These are phyloP conservation scores for Clarias platycephalus DNA, from an alignment of 2,797 vertebrate species.

Conservation along the genomic window DNA sequence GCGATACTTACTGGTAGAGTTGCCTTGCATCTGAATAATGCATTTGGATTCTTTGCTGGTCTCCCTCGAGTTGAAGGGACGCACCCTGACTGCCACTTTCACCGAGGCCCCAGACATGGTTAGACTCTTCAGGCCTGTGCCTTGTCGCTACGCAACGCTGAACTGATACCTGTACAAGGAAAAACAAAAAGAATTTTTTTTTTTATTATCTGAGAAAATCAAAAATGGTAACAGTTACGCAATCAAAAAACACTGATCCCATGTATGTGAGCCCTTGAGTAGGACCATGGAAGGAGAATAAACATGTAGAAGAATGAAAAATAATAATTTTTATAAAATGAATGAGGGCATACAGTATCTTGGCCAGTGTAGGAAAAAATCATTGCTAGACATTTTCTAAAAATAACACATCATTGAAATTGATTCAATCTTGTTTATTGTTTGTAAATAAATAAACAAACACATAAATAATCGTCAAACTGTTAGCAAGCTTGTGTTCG, in stretches of 20 bases:
- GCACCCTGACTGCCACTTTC: constrained; percentile 95
- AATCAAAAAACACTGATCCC: not conserved
- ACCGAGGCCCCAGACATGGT: constrained; percentile 98
- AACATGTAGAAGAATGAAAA: too few species aligned
- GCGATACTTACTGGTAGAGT: constrained; percentile 91
- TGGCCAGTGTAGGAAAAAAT: too few species aligned
- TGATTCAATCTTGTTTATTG: too few species aligned
- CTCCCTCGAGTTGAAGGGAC: constrained; percentile 96
- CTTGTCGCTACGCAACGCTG: constrained; percentile 52
- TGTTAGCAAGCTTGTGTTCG: too few species aligned
- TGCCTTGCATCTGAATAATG: constrained; percentile 99
- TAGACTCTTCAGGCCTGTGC: constrained; percentile 46
- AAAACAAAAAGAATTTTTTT: constrained; percentile 20
- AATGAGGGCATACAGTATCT: too few species aligned
- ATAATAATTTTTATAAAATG: too few species aligned
- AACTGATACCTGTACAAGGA: constrained; percentile 59
- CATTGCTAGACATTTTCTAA: too few species aligned
- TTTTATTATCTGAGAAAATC: constrained; percentile 11
- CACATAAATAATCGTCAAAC: too few species aligned
- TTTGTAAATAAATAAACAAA: too few species aligned
- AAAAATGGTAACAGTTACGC: not conserved
- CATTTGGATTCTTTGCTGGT: constrained; percentile 96
- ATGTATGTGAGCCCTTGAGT: too few species aligned
- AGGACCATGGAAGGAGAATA: too few species aligned
- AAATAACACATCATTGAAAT: too few species aligned